These are phyloP conservation scores for Rhaphigaster nebulosa DNA, from an alignment of 2,888 invertebrate genomes.

Conservation along the genomic window DNA sequence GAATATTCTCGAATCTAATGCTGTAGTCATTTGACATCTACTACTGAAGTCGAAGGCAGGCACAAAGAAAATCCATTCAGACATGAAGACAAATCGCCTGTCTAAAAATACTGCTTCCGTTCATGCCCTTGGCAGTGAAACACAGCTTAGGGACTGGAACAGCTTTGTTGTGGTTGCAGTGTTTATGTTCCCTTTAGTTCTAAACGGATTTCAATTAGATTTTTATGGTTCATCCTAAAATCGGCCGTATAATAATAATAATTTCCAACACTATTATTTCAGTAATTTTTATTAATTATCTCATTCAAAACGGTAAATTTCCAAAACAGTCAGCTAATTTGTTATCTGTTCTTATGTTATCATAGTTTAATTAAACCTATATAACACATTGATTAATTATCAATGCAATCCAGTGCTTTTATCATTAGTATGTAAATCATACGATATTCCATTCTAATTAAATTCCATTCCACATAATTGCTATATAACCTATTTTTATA, in stretches of 20 bases:
- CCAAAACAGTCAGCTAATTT: too few relatives aligned
- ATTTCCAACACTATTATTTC: too few relatives aligned
- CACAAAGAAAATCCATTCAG: constrained; percentile 30
- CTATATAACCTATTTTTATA: too few relatives aligned
- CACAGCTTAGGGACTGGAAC: constrained; percentile 16
- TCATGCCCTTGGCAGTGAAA: constrained; percentile 8
- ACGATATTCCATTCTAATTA: neutral
- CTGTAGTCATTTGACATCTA: neutral
- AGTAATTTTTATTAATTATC: too few relatives aligned
- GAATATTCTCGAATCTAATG: neutral
- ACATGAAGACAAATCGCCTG: constrained; percentile 22
- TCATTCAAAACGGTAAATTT: too few relatives aligned
- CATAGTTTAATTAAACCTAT: too few relatives aligned
- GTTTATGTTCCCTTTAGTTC: neutral
- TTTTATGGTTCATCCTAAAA: neutral
- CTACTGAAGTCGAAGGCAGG: neutral
- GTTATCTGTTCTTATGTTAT: too few relatives aligned
- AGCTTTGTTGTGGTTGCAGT: neutral
- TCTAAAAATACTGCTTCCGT: constrained; percentile 8
- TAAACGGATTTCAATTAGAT: neutral
- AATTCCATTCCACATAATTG: neutral
- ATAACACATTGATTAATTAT: neutral
- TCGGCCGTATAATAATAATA: too few relatives aligned
- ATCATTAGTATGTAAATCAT: neutral
- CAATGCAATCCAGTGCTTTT: neutral